Evolutionary conservation across 2,113 vertebrate genomes (phyloP), one percentile per base, ranked within the genome.

Genomic region (Pituophis catenifer): DNA sequence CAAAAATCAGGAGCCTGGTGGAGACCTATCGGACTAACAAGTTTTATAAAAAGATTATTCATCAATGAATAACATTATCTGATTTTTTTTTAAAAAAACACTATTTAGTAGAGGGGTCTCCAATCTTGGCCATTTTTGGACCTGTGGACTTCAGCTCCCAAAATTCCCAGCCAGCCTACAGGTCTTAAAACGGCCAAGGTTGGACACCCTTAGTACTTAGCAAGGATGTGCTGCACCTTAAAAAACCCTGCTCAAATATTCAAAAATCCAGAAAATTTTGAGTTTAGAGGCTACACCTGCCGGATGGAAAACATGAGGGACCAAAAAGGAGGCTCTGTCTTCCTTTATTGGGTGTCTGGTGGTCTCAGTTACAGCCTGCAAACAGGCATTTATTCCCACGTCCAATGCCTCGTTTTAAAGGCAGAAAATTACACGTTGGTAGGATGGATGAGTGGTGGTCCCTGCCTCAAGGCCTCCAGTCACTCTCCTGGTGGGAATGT

Each of bases 401-500:
- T 17, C 15, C 33, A 19, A 81, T 8, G 70, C 70, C 33, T 38
- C 29, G 8, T 81, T 81, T 81, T 3, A 38, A 19, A 33, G 70
- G n/a, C 70, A 75, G 70, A 19, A 75, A 38, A 81, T 81, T 3
- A 19, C 15, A 19, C 2, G 33, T 17, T 33, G n/a, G n/a, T n/a
- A 38, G n/a, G 65, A 15, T 33, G 62, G 62, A n/a, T 65, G 62
- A 13, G 62, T 65, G 65, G n/a, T 75, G n/a, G n/a, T 33, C n/a
- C 44, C 38, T 1, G 5, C 55, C 38, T 10, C 52, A 38, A 65
- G 48, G 15, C 13, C 12, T 23, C 23, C 19, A 29, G 11, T 26
- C 86, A 5, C 11, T 3, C 50, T 54, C 5, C 0, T 6, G 9
- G n/a, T n/a, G 8, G 58, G 53, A 65, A 38, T 0, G 7, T 62